Conservation (phyloP, 2,888 invertebrate genomes). For the Scaptomyza reducta region DNA sequence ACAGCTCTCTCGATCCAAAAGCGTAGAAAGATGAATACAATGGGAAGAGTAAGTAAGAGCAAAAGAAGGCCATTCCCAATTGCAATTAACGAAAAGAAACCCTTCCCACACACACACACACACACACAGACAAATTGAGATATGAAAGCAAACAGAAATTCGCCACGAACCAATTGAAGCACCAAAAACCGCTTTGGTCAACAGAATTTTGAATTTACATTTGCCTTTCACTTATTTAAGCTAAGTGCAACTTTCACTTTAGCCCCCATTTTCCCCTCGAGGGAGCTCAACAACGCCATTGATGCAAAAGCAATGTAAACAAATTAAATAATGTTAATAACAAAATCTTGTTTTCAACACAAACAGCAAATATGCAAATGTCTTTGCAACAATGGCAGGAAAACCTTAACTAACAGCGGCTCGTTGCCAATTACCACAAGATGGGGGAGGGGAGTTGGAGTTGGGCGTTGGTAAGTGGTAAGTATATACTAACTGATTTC, state of each 20-base stretch:
- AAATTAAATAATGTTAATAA: conserved; percentile 79
- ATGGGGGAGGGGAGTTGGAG: neutral
- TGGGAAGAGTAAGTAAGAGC: neutral
- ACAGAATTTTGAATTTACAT: conserved; percentile 50
- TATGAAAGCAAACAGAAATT: conserved; percentile 39
- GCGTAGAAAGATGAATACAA: neutral
- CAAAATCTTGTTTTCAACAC: conserved; percentile 77
- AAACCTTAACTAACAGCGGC: conserved; percentile 56
- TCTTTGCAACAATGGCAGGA: conserved; percentile 55
- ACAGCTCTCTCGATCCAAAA: conserved; percentile 1
- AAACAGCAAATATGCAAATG: conserved; percentile 77
- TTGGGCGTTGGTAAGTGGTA: neutral
- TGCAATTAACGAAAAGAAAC: conserved; percentile 16
- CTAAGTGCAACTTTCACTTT: conserved; percentile 56
- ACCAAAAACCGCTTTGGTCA: conserved; percentile 68
- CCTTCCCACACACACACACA: conserved; percentile 20
- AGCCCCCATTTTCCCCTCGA: neutral
- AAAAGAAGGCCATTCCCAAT: conserved; percentile 30
- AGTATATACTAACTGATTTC: conserved; percentile 5
- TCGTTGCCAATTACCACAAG: conserved; percentile 31
- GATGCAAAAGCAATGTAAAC: conserved; percentile 62
- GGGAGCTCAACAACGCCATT: conserved; percentile 20
- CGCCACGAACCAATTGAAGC: conserved; percentile 40
- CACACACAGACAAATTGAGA: neutral
- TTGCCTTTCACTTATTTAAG: conserved; percentile 25